Conservation (phyloP, 2,888 invertebrate genomes). For the Lypha dubia region DNA sequence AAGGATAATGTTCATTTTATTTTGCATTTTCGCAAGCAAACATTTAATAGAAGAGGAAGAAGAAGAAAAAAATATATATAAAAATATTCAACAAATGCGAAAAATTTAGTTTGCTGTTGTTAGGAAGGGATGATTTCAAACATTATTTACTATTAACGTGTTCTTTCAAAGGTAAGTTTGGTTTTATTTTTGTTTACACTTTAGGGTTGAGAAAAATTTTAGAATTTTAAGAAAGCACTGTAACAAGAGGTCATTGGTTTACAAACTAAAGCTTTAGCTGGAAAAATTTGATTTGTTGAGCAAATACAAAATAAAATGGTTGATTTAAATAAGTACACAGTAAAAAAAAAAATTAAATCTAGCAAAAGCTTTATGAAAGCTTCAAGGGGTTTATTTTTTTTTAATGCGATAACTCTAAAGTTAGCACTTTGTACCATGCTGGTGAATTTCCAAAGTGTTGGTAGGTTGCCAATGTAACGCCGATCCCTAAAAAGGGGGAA, state of each 20-base stretch:
- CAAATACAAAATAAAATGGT: background rate
- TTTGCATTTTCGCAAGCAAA: constrained; percentile 28
- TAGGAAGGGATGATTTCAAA: background rate
- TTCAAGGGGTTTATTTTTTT: no score
- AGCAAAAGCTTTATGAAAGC: no score
- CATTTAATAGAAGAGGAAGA: constrained; percentile 3
- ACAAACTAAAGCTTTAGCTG: background rate
- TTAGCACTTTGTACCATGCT: no score
- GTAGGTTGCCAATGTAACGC: no score
- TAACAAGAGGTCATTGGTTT: constrained; percentile 55
- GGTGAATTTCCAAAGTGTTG: no score
- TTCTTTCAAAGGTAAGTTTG: constrained; percentile 17
- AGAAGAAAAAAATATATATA: background rate
- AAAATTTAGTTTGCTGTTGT: constrained; percentile 3
- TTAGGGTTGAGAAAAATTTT: background rate
- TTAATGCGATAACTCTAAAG: no score
- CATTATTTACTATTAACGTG: constrained; percentile 20
- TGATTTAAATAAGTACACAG: constrained; percentile 20
- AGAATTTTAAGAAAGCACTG: background rate
- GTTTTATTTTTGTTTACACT: constrained; percentile 1
- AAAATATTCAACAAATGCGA: constrained; percentile 31
- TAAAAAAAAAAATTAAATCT: no score
- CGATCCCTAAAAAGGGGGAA: no score
- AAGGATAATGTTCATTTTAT: constrained; percentile 48
- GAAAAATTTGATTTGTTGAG: background rate